Evolutionary conservation across 2,113 vertebrate genomes (phyloP).

Genomic region (Gallinago undulata): DNA sequence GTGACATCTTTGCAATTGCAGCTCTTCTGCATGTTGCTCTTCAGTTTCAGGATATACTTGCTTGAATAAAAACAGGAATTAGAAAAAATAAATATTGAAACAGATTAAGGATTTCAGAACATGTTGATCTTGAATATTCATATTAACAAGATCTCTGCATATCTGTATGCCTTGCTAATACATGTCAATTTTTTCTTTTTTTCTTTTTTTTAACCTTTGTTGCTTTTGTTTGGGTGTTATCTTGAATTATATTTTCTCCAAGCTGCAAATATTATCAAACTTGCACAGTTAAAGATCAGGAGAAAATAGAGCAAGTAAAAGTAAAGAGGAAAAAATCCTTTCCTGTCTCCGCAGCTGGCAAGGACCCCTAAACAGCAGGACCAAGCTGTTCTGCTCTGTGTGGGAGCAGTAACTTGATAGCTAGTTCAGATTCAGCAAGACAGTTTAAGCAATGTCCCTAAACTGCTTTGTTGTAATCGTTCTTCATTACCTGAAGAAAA

Average conservation of each 20-base stretch:
- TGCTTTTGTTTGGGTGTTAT: not conserved
- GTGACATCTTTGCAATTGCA: not conserved
- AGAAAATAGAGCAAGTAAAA: not conserved
- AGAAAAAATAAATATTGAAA: slow-evolving; percentile 1
- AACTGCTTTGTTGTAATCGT: not conserved
- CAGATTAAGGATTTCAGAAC: not conserved
- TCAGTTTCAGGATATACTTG: not conserved
- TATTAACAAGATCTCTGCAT: not conserved
- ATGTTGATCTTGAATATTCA: not conserved
- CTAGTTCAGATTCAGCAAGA: slow-evolving; percentile 24
- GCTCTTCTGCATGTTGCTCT: not conserved
- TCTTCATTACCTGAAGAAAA: not conserved
- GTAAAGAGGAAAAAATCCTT: not conserved
- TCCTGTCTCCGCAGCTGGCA: slow-evolving; percentile 26
- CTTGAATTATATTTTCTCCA: not conserved
- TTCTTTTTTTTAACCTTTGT: not conserved
- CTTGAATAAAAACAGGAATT: not conserved
- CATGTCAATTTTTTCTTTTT: rapidly evolving
- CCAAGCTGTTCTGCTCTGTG: slow-evolving; percentile 54
- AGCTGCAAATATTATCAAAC: not conserved
- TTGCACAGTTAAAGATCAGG: not conserved
- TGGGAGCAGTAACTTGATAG: slow-evolving; percentile 44
- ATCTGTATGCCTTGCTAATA: not conserved
- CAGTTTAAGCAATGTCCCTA: not conserved
- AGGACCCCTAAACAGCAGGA: slow-evolving; percentile 48